phyloP scores from a whole-genome alignment of 1,140 invertebrate genomes.

The Drosophila burlai region DNA sequence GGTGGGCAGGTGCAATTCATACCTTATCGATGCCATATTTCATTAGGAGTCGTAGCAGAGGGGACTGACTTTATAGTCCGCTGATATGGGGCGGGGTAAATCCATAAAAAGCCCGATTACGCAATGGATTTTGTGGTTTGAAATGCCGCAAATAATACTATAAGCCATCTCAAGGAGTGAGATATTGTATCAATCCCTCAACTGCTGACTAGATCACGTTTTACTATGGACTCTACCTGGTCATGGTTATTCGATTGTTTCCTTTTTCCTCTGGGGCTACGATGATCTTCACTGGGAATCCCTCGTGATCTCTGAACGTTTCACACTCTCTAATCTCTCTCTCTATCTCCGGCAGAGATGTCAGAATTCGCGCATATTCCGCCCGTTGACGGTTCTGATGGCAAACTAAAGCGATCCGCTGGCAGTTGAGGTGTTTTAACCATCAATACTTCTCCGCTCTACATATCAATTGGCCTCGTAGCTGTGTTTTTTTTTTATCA shows the following conservation, averaged over 20 bases:
- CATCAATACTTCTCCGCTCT: constrained; percentile 66
- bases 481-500: constrained; percentile 44
- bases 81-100: constrained; percentile 51
- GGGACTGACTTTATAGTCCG: constrained; percentile 46
- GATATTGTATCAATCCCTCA: neutral
- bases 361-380: constrained; percentile 63
- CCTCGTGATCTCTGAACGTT: constrained; percentile 6
- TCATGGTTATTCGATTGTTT: constrained; percentile 36
- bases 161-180: neutral
- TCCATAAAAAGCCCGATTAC: constrained; percentile 65
- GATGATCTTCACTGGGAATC: constrained; percentile 26
- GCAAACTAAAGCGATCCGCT: constrained; percentile 70
- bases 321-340: constrained; percentile 16
- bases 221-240: constrained; percentile 16
- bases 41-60: constrained; percentile 15
- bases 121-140: constrained; percentile 34
- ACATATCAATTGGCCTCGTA: constrained; percentile 49
- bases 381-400: constrained; percentile 57
- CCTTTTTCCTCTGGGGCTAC: constrained; percentile 16
- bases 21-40: constrained; percentile 55
- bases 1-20: constrained; percentile 44
- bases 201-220: constrained; percentile 7
- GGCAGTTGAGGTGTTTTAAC: constrained; percentile 72
- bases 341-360: constrained; percentile 14
- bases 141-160: neutral